Evolutionary conservation across 2,888 invertebrate species (phyloP).

Genomic region (Andrena bicolor): DNA sequence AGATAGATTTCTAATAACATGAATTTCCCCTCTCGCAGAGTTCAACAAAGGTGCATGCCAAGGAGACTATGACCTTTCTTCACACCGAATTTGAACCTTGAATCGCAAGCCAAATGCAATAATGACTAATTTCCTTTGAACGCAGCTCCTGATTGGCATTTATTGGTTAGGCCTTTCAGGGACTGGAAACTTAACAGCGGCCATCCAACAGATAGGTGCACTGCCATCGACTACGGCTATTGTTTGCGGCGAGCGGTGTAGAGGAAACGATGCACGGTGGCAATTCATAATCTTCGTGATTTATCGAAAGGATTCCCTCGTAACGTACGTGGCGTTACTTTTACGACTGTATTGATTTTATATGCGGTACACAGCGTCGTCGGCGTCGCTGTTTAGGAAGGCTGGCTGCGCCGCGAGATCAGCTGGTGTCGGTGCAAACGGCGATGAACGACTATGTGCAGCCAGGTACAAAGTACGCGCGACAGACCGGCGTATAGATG

Average conservation of each 20-base stretch:
- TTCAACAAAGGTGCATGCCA: too few species aligned
- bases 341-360: conserved; percentile 48
- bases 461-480: conserved; percentile 35
- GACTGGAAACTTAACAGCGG: conserved; percentile 34
- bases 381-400: conserved; percentile 42
- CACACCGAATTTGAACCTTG: too few species aligned
- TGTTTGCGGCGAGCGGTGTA: neutral
- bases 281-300: conserved; percentile 55
- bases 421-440: conserved; percentile 13
- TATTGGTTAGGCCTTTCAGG: too few species aligned
- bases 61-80: too few species aligned
- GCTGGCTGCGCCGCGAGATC: conserved; percentile 1
- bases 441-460: conserved; percentile 30
- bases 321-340: conserved; percentile 16
- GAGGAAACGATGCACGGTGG: neutral
- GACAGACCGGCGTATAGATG: conserved; percentile 53
- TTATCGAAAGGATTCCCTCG: conserved; percentile 30
- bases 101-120: too few species aligned
- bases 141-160: too few species aligned
- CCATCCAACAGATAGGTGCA: neutral
- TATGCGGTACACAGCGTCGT: conserved; percentile 21
- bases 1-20: too few species aligned
- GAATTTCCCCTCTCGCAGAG: too few species aligned
- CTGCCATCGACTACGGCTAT: neutral
- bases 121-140: too few species aligned